phyloP scores from a whole-genome alignment of 1,140 invertebrate genomes.

The Listronotus oregonensis region DNA sequence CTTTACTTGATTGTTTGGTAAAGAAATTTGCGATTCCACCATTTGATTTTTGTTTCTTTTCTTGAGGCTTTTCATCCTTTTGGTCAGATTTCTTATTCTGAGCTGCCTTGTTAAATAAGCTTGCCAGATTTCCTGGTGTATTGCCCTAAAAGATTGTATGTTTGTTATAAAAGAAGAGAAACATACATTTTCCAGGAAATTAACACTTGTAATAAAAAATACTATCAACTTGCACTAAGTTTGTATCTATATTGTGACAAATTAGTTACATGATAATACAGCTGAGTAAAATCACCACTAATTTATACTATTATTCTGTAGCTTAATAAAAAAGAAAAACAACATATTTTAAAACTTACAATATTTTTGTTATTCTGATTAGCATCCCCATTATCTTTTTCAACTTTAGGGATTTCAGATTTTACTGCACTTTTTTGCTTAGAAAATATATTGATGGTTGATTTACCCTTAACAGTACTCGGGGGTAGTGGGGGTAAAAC shows the following conservation, averaged over 20 bases:
- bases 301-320: no score
- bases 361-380: slow-evolving; percentile 14
- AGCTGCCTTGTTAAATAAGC: slow-evolving; percentile 37
- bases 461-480: slow-evolving; percentile 31
- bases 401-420: slow-evolving; percentile 9
- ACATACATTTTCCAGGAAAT: no score
- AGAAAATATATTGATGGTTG: slow-evolving; percentile 15
- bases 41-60: slow-evolving; percentile 17
- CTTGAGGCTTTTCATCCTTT: slow-evolving; percentile 2
- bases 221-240: no score
- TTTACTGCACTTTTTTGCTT: slow-evolving; percentile 11
- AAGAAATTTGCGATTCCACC: slow-evolving; percentile 22
- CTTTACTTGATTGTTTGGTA: slow-evolving; percentile 8
- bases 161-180: no score
- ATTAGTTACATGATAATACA: no score
- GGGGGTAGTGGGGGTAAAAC: slow-evolving; percentile 25
- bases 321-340: no score
- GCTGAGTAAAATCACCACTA: no score
- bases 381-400: slow-evolving; percentile 11
- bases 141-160: slow-evolving; percentile 15
- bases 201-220: no score
- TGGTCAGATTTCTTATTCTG: slow-evolving; percentile 24
- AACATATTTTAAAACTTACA: background rate
- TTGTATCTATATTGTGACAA: no score
- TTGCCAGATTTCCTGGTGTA: slow-evolving; percentile 23